Conservation (phyloP, 2,113 vertebrate genomes). For the Anthoscopus minutus region DNA sequence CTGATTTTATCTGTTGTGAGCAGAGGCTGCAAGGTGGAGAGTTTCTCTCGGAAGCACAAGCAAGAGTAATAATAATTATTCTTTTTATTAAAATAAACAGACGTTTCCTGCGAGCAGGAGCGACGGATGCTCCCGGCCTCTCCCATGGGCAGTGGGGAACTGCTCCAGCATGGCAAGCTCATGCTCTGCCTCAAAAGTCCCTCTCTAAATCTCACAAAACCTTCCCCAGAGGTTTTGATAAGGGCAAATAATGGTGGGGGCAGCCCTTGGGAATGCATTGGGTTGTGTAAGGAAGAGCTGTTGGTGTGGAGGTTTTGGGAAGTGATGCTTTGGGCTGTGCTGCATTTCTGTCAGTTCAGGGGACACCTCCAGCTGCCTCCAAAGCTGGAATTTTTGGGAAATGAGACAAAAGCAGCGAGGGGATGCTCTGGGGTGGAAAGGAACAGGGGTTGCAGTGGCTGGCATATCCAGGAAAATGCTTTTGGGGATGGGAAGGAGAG, state of each 20-base stretch:
- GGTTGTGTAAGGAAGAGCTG: not conserved
- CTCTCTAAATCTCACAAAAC: not conserved
- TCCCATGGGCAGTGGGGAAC: not conserved
- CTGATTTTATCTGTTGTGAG: not conserved
- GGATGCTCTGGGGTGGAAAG: not conserved
- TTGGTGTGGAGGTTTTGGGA: not conserved
- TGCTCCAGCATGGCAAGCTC: not conserved
- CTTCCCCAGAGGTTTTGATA: not conserved
- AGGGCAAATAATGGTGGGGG: not conserved
- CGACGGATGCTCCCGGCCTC: not conserved
- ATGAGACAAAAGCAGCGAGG: fast-evolving
- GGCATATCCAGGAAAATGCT: not conserved
- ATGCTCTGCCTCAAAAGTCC: not conserved
- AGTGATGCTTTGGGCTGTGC: not conserved
- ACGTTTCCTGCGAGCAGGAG: not conserved
- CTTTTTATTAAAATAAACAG: not conserved
- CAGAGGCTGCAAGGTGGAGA: not conserved
- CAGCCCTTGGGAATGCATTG: not conserved
- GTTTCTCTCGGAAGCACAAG: not conserved
- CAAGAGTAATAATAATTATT: not conserved
- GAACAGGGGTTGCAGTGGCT: not conserved
- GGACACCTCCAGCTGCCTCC: not conserved
- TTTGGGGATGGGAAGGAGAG: not conserved
- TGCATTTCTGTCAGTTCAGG: fast-evolving
- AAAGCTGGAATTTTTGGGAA: fast-evolving